Conservation (phyloP, 2,797 vertebrate species). For the Pangasius krempfi region DNA sequence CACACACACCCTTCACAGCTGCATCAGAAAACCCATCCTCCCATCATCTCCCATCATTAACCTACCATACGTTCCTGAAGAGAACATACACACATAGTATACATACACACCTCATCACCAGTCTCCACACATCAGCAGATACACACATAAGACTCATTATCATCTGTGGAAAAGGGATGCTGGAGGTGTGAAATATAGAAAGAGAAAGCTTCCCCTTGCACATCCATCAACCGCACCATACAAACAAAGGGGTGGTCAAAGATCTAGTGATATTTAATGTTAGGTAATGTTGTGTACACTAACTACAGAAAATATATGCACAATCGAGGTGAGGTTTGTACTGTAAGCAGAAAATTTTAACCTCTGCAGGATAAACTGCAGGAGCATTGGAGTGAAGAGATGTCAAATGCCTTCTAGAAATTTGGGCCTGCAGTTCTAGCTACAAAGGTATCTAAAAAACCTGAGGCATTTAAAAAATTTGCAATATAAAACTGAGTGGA, state of each 20-base stretch:
- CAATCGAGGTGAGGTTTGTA: neutral
- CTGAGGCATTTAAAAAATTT: neutral
- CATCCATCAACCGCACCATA: constrained; percentile 69
- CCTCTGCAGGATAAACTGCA: neutral
- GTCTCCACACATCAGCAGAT: constrained; percentile 27
- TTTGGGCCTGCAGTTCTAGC: neutral
- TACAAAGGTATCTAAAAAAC: no score
- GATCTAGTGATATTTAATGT: no score
- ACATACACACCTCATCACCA: constrained; percentile 38
- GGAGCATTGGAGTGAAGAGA: neutral
- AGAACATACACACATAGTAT: constrained; percentile 11
- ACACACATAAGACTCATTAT: constrained; percentile 29
- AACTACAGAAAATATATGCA: neutral
- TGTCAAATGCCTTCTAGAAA: neutral
- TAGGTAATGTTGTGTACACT: neutral
- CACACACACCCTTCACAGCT: neutral
- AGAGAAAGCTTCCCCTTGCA: constrained; percentile 68
- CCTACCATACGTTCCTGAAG: constrained; percentile 28
- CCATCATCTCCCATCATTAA: constrained; percentile 48
- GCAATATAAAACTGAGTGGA: no score
- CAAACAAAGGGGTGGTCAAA: constrained; percentile 54
- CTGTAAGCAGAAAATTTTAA: neutral
- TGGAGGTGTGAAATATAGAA: constrained; percentile 66
- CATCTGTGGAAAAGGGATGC: constrained; percentile 55
- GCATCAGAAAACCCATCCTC: constrained; percentile 11